These are phyloP conservation scores for Azemiops feae DNA, from an alignment of 2,113 vertebrate genomes.

Conservation along the genomic window DNA sequence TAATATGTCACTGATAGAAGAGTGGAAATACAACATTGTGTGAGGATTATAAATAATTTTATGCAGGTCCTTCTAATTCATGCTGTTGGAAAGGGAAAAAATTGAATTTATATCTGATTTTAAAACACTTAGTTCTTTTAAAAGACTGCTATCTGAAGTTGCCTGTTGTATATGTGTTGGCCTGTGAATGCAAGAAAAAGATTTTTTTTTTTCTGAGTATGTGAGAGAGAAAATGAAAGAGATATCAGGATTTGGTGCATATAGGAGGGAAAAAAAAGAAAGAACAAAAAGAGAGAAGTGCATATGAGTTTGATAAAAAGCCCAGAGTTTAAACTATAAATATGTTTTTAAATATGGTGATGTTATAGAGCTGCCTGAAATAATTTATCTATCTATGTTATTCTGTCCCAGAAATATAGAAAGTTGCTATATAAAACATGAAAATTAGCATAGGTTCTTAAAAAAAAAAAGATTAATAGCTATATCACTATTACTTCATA, in stretches of 20 bases:
- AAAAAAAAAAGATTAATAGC: not conserved
- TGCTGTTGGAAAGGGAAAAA: not conserved
- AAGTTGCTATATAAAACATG: not conserved
- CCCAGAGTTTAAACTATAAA: not conserved
- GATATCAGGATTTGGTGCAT: not conserved
- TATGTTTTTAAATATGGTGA: not conserved
- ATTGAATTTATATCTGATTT: slow-evolving; percentile 3
- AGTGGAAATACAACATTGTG: not conserved
- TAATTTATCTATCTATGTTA: not conserved
- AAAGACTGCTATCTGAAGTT: not conserved
- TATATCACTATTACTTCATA: not conserved
- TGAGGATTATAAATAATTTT: slow-evolving; percentile 6
- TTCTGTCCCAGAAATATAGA: not conserved
- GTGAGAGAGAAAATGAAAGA: not conserved
- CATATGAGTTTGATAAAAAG: not conserved
- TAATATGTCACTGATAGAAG: slow-evolving; percentile 8
- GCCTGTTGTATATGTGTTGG: not conserved
- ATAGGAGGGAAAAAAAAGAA: not conserved
- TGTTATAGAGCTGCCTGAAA: not conserved
- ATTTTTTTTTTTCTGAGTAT: not conserved
- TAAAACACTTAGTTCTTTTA: not conserved
- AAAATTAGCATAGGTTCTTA: not conserved
- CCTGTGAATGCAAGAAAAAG: not conserved
- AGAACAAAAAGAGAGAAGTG: not conserved
- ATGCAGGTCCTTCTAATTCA: not conserved